Percentiles rank a stretch among this genome's conserved stretches.
These are phyloP conservation scores for Cloeon dipterum DNA, from an alignment of 2,888 invertebrate genomes.

Conservation along the genomic window DNA sequence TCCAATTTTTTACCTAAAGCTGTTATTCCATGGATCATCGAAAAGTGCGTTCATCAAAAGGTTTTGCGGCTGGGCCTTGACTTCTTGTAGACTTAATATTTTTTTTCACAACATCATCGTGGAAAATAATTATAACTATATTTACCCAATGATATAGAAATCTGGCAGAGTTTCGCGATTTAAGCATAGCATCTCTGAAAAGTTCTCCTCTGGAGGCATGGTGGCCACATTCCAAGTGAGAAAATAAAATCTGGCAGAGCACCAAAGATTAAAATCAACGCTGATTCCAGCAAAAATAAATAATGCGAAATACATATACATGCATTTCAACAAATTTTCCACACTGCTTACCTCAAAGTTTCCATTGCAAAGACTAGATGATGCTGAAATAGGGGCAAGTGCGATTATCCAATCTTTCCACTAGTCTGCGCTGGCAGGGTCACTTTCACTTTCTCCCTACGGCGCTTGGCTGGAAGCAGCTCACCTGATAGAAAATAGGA, in stretches of 20 bases:
- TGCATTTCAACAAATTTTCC: no score
- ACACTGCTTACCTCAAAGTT: no score
- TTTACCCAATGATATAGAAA: slow-evolving; percentile 62
- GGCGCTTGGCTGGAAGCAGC: no score
- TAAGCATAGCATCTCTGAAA: slow-evolving; percentile 45
- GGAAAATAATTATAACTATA: slow-evolving; percentile 7
- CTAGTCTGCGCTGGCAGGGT: no score
- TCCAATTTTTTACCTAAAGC: slow-evolving; percentile 22
- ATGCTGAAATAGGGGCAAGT: no score
- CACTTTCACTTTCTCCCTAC: no score
- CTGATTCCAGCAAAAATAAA: no score
- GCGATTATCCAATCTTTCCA: no score
- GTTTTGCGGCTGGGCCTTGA: slow-evolving; percentile 69
- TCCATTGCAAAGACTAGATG: no score
- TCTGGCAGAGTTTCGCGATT: slow-evolving; percentile 46
- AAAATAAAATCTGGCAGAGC: slow-evolving; percentile 45
- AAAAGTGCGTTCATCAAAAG: slow-evolving; percentile 58
- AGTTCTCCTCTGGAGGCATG: slow-evolving; percentile 44
- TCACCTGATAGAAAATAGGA: no score
- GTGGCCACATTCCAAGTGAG: slow-evolving; percentile 84
- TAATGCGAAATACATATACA: no score
- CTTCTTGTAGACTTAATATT: slow-evolving; percentile 64
- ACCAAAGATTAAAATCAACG: slow-evolving; percentile 10
- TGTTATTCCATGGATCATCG: slow-evolving; percentile 65
- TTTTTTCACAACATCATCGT: no score